These are phyloP conservation scores for Drosophila ezoana DNA, from an alignment of 2,888 invertebrate species.

Conservation along the genomic window DNA sequence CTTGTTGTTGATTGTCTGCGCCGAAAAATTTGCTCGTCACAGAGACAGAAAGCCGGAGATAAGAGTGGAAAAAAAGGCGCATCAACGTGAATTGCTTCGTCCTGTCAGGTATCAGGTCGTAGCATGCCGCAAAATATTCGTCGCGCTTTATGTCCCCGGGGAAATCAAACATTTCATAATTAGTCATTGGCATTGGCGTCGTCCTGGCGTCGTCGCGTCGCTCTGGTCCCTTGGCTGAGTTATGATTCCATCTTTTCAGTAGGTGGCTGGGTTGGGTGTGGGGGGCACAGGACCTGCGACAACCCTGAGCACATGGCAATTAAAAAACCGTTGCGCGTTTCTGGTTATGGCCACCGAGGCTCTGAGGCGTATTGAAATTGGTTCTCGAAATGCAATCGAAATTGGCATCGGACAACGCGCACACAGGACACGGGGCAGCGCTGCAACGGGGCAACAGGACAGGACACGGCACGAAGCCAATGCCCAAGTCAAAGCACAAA, in stretches of 20 bases:
- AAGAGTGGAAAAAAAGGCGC: constrained; percentile 39
- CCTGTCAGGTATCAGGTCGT: constrained; percentile 47
- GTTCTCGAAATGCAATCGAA: constrained; percentile 76
- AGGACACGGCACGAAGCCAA: constrained; percentile 14
- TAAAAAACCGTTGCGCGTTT: constrained; percentile 73
- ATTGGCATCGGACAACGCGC: constrained; percentile 59
- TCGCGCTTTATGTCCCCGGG: constrained; percentile 74
- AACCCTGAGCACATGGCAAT: constrained; percentile 73
- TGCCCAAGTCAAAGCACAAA: constrained; percentile 61
- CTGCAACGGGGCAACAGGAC: neutral
- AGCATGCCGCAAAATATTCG: constrained; percentile 64
- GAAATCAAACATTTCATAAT: constrained; percentile 84
- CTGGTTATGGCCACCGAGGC: constrained; percentile 59
- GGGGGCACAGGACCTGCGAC: constrained; percentile 30
- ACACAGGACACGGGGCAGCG: constrained; percentile 28
- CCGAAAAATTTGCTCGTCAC: constrained; percentile 42
- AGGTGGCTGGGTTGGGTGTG: constrained; percentile 1
- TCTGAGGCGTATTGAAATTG: constrained; percentile 76
- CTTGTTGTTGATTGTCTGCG: constrained; percentile 65
- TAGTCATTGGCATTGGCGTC: constrained; percentile 79
- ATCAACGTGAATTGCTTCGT: constrained; percentile 51
- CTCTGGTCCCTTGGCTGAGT: constrained; percentile 56
- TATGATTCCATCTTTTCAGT: constrained; percentile 61
- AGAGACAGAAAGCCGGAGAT: constrained; percentile 12
- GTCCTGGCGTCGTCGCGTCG: constrained; percentile 35